Evolutionary conservation across 2,113 vertebrate genomes (phyloP), one percentile per base, ranked within the genome.

Genomic region (Paramisgurnus dabryanus): DNA sequence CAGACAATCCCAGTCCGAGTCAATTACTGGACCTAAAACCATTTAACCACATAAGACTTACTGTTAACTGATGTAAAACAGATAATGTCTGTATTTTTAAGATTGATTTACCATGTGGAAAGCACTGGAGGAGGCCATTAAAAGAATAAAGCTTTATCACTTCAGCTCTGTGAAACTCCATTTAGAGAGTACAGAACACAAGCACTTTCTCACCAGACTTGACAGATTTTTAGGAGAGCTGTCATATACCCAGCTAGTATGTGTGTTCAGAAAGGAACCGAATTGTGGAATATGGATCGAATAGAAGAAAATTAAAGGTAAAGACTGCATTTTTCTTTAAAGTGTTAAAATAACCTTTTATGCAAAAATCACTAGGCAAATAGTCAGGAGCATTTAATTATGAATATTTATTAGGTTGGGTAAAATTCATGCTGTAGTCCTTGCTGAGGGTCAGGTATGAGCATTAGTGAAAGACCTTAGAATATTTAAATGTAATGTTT

Each of bases 201-300:
- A 63, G 18, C 58, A 50, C 7, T 75, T 75, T 43, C 39, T 76
- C 60, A 64, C 55, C 40, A n/a, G 55, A 60, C 11, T 53, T 58
- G 9, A 71, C 39, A 58, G 34, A 73, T 73, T 60, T 73, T 45
- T 41, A 73, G 55, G 40, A 70, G 68, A 70, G 68, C 68, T 17
- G 27, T 70, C 27, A 8, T 49, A 70, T n/a, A 58, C 27, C 3
- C 27, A 34, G 27, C 27, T 34, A 34, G 27, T 2, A 34, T 34
- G 27, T 34, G 27, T 34, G 27, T 34, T 34, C 27, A 34, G 27
- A 34, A 34, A 34, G 27, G 3, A 3, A 34, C 27, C 3, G 0
- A 34, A 34, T 3, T 2, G 1, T 34, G 27, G 27, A 34, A 34
- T 34, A 34, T 34, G 27, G 27, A 34, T 2, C 27, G 27, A 34